Evolutionary conservation across 2,797 vertebrate species (phyloP).

Genomic region (Gambusia yucatana): DNA sequence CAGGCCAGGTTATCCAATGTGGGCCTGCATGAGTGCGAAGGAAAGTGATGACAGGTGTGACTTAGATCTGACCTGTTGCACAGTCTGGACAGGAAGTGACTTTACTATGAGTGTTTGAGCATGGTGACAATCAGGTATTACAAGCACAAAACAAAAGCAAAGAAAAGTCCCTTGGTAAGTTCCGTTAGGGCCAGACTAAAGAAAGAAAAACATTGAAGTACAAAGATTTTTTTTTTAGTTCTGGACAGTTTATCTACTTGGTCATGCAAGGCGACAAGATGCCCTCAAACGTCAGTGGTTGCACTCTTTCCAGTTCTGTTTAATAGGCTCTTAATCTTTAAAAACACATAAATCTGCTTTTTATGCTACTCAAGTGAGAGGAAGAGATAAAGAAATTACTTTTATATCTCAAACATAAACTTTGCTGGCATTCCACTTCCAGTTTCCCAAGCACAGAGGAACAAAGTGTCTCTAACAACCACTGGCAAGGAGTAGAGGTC

Average conservation of each 20-base stretch:
- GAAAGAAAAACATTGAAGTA: not conserved
- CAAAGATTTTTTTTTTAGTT: not conserved
- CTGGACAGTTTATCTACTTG: not conserved
- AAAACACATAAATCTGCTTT: not conserved
- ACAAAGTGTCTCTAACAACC: not conserved
- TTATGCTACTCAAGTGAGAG: not conserved
- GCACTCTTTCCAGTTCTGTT: not conserved
- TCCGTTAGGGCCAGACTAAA: not conserved
- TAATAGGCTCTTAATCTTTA: not conserved
- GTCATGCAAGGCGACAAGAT: not conserved
- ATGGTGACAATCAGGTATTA: not conserved
- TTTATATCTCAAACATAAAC: not conserved
- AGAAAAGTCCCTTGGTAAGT: not conserved
- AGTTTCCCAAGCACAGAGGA: not conserved
- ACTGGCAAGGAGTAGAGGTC: not conserved
- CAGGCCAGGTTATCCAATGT: conserved; percentile 37
- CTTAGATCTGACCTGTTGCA: conserved; percentile 6
- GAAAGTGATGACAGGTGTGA: conserved; percentile 39
- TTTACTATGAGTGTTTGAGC: not conserved
- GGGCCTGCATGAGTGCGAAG: conserved; percentile 53
- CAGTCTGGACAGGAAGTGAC: conserved; percentile 49
- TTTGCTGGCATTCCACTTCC: not conserved
- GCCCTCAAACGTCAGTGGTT: not conserved
- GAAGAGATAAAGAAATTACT: not conserved
- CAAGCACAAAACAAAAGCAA: not conserved